Evolutionary conservation across 2,113 vertebrate species (phyloP), one percentile per base, ranked within the genome.

Genomic region (Paracanthobrama guichenoti): DNA sequence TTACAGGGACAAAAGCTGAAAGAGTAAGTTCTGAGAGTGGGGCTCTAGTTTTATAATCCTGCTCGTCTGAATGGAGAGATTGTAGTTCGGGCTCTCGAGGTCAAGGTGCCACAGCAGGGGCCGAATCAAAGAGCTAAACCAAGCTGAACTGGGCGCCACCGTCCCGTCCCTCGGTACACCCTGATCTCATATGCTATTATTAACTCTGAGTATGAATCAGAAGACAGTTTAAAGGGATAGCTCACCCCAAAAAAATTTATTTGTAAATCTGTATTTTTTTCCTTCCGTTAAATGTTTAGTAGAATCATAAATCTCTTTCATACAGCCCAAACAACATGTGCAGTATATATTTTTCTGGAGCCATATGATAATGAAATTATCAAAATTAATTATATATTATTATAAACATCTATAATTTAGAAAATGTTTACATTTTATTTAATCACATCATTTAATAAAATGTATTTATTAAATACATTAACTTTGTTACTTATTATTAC

Each of bases 1-100:
- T n/a, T 78, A 39, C 44, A 69, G 46, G 44, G 44, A 76, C 55
- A 72, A 14, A 31, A 86, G 89, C 90, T 89, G 77, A 88, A 90
- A 87, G 89, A 91, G 92, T 90, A 91, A 92, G 85, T 87, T 86
- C 73, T 91, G 89, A 89, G 84, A 91, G 88, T 90, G 85, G 75
- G 79, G 88, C 76, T 82, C 84, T 28, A 22, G 88, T 89, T 92
- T 91, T 83, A 88, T 91, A 90, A 91, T 91, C 85, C 53, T 85
- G 79, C 87, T 78, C 86, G 87, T 88, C 83, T 88, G 88, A 90
- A 89, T 83, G 79, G 81, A 88, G 89, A 87, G 82, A 72, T 84
- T 62, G 82, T 67, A 83, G 72, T 85, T 85, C 84, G 72, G 6
- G 18, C 53, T 53, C 50, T 55, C 0, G 53, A 62, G 88, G 90